Percentiles rank a stretch among this genome's conserved stretches.
These are phyloP conservation scores for Tragelaphus oryx DNA, from an alignment of 2,797 vertebrate species.

Conservation along the genomic window DNA sequence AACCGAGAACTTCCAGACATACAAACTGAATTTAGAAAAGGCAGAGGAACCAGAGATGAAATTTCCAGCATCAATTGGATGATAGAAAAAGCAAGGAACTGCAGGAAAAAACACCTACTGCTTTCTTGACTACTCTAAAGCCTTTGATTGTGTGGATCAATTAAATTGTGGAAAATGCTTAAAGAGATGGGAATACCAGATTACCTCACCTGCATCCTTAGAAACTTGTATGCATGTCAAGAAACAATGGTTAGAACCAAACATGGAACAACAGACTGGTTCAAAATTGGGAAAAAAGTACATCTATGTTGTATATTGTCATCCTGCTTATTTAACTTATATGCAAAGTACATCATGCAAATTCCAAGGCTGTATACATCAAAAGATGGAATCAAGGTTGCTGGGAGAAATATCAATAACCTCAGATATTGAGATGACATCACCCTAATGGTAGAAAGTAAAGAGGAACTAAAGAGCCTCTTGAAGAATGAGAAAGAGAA, in stretches of 20 bases:
- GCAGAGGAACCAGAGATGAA: background rate
- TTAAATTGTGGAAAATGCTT: background rate
- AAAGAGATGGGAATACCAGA: background rate
- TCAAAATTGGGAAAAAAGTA: background rate
- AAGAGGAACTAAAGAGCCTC: background rate
- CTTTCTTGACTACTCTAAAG: background rate
- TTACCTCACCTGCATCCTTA: background rate
- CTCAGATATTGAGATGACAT: background rate
- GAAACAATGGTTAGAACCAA: background rate
- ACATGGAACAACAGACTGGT: background rate
- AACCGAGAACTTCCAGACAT: fast-evolving
- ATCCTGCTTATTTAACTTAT: background rate
- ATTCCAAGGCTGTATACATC: background rate
- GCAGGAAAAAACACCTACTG: background rate
- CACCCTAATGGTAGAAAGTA: background rate
- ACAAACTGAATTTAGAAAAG: background rate
- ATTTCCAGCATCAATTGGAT: background rate
- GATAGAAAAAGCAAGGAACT: background rate
- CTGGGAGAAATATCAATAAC: background rate
- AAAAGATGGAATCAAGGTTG: background rate
- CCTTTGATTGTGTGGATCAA: background rate
- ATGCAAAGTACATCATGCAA: background rate
- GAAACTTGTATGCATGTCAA: background rate
- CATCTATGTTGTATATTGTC: background rate
- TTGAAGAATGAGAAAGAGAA: background rate